Base-by-base conservation (phyloP, 2,888 invertebrate species). In the Myopa testacea region DNA sequence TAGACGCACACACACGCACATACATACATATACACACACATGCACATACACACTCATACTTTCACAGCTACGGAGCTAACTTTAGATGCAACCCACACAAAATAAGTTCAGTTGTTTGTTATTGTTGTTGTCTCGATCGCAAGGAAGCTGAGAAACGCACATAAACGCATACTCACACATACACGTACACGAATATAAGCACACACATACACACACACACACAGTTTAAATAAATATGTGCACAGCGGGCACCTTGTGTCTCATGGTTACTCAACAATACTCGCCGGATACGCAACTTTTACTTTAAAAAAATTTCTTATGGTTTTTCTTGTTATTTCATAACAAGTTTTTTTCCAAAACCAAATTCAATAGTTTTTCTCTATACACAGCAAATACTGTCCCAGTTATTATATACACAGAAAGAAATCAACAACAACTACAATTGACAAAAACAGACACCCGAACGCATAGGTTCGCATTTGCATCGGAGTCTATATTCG, bases 61-160 rank as follows among this genome's bases (percentile, higher is more conserved):
- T 8, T 14, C 58, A 40, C 69, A 76, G 12, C 65, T 65, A 38
- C 14, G 65, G 34, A 38, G 12, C 75, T 69, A 75, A 75, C 68
- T 75, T 60, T 69, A 75, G 75, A 75, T 75, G 55, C 75, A 69
- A 75, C 75, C 60, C 75, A 75, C 75, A 75, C 69, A 58, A 75
- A 75, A 60, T 55, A 69, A 38, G 60, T 38, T 69, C 75, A 69
- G 38, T 69, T 60, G 58, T 50, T 75, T 60, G 58, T 34, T 75
- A 50, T 50, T 65, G 74, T 65, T 63, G n/a, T 74, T 63, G 50
- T 50, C 16, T n/a, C 45, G 45, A 45, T 6, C 16, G 4, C 8
- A n/a, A 26, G 26, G 26, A 26, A 26, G 26, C 2, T 26, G 26
- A 26, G 26, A 26, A 83, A 84, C 83, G 84, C 85, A 84, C 86